A percentile compares a stretch with the other conserved stretches of the same genome.
Conservation (phyloP, 2,888 invertebrate species). For the Bombyx huttoni region DNA sequence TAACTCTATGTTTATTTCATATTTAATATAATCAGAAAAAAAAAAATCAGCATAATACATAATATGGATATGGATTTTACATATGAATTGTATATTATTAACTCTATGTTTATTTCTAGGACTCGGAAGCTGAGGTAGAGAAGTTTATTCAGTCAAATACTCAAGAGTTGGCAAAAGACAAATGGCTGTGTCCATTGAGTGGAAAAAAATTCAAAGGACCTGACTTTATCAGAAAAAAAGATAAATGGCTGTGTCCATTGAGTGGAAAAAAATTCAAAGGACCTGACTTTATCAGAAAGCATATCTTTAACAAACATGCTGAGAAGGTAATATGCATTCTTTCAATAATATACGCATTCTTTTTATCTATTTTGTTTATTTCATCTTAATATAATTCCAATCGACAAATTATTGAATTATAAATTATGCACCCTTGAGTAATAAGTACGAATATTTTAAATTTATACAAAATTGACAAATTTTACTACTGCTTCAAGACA, state of each 20-base stretch:
- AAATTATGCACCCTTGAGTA: too few relatives aligned
- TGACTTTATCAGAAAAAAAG: slow-evolving; percentile 98
- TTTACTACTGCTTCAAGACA: too few relatives aligned
- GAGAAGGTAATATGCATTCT: slow-evolving; percentile 78
- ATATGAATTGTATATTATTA: background rate
- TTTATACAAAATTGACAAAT: too few relatives aligned
- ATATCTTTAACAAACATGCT: slow-evolving; percentile 96
- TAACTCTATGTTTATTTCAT: background rate
- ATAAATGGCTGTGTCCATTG: slow-evolving; percentile 95
- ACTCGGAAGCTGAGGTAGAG: slow-evolving; percentile 83
- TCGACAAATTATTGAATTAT: too few relatives aligned
- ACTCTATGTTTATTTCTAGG: slow-evolving; percentile 23
- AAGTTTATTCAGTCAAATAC: slow-evolving; percentile 97
- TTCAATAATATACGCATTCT: background rate
- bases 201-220: slow-evolving; percentile 99
- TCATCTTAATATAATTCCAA: too few relatives aligned
- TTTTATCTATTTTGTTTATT: too few relatives aligned
- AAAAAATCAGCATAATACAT: too few relatives aligned
- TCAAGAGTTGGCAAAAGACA: slow-evolving; percentile 96
- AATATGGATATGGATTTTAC: too few relatives aligned
- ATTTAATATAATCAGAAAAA: too few relatives aligned
- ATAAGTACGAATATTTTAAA: too few relatives aligned
- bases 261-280: slow-evolving; percentile 99
- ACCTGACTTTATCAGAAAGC: slow-evolving; percentile 98
- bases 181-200: slow-evolving; percentile 98